Evolutionary conservation across 2,888 invertebrate species (phyloP).

Genomic region (Aromia moschata): DNA sequence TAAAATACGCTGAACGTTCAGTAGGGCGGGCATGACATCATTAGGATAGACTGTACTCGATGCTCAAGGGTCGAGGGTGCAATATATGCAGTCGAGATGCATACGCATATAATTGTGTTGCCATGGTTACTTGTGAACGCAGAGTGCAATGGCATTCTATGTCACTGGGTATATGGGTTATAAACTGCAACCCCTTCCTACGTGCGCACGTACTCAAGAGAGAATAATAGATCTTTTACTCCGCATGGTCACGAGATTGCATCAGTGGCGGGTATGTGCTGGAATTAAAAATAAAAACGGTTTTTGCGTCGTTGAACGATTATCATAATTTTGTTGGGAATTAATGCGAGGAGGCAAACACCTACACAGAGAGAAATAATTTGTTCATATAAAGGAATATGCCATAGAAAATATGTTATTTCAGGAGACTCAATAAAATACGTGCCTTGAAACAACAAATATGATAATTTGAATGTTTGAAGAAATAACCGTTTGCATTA

Average conservation of each 20-base stretch:
- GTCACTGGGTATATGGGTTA: conserved; percentile 60
- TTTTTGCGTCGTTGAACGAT: too few relatives aligned
- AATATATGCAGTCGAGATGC: conserved; percentile 42
- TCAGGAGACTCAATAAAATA: too few relatives aligned
- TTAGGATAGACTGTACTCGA: conserved; percentile 45
- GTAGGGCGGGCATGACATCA: conserved; percentile 20
- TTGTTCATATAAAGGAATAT: too few relatives aligned
- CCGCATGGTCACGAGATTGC: conserved; percentile 10
- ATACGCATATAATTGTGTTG: conserved; percentile 50
- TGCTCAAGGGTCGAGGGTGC: conserved; percentile 40
- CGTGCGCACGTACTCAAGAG: conserved; percentile 34
- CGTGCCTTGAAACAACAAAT: too few relatives aligned
- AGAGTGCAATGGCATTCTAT: conserved; percentile 52
- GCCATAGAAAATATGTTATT: too few relatives aligned
- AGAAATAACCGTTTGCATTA: too few relatives aligned
- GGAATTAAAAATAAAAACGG: too few relatives aligned
- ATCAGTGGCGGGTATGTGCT: conserved; percentile 18
- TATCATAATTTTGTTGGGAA: too few relatives aligned
- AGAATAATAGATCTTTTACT: conserved; percentile 31
- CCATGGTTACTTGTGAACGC: conserved; percentile 47
- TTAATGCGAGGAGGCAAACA: too few relatives aligned
- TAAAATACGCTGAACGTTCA: not conserved
- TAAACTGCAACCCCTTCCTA: conserved; percentile 34
- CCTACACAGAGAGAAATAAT: too few relatives aligned
- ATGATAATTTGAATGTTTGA: too few relatives aligned